Conservation (phyloP, 2,888 invertebrate species). For the Lithophane socia region DNA sequence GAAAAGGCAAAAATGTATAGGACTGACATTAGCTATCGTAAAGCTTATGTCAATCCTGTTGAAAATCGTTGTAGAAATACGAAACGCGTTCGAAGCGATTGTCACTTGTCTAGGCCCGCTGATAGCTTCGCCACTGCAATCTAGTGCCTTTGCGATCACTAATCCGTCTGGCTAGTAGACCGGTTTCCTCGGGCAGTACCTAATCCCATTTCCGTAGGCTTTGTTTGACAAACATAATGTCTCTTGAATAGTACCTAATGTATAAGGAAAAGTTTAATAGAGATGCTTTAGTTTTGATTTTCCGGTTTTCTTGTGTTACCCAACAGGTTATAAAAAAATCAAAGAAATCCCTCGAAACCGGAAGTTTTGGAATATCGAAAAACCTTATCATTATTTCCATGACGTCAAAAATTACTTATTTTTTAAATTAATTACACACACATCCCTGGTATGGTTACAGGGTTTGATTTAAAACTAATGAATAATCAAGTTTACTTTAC, state of each 20-base stretch:
- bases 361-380: background rate
- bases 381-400: background rate
- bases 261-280: slow-evolving; percentile 14
- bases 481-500: slow-evolving; percentile 3
- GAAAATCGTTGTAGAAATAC: no score
- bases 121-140: no score
- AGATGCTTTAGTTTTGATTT: background rate
- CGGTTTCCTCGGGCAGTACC: background rate
- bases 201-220: background rate
- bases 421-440: background rate
- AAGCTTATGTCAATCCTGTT: no score
- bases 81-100: no score
- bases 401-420: background rate
- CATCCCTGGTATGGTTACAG: background rate
- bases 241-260: background rate
- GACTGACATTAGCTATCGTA: no score
- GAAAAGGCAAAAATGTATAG: no score
- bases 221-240: background rate
- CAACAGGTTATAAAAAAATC: background rate
- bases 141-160: background rate
- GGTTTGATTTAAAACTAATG: background rate
- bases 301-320: background rate
- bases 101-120: no score
- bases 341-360: background rate
- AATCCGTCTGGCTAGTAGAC: background rate